These are phyloP conservation scores for Brotula barbata DNA, from an alignment of 2,797 vertebrate genomes.

Conservation along the genomic window DNA sequence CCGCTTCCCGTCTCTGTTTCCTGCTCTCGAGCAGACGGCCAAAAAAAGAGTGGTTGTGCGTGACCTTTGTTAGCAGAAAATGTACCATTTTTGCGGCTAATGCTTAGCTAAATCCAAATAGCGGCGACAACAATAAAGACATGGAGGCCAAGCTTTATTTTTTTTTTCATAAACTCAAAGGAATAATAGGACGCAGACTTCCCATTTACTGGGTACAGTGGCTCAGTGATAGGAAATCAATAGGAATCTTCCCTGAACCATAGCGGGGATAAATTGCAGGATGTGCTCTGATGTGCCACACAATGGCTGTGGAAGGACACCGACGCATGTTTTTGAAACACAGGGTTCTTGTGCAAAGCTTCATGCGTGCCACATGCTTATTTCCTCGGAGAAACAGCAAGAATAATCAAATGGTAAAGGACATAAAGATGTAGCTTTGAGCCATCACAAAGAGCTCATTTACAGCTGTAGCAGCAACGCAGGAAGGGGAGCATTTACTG, in stretches of 20 bases:
- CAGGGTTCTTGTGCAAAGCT: constrained; percentile 39
- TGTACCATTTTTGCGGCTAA: too few relatives aligned
- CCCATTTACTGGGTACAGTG: constrained; percentile 73
- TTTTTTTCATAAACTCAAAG: constrained; percentile 63
- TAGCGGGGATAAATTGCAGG: constrained; percentile 66
- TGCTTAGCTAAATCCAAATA: too few relatives aligned
- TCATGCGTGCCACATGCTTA: constrained; percentile 38
- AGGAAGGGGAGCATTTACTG: constrained; percentile 15
- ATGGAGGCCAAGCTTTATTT: constrained; percentile 44
- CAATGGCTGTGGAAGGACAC: constrained; percentile 54
- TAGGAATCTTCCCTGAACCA: constrained; percentile 70
- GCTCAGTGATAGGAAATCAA: constrained; percentile 75
- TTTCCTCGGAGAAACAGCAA: constrained; percentile 49
- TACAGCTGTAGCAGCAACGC: not conserved
- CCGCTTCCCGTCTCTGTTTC: constrained; percentile 32
- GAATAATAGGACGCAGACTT: constrained; percentile 71
- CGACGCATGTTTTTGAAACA: constrained; percentile 50
- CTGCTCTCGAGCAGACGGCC: constrained; percentile 24
- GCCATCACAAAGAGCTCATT: constrained; percentile 31
- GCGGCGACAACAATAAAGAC: constrained; percentile 57
- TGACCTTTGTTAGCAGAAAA: constrained; percentile 8
- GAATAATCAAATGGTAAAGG: constrained; percentile 49
- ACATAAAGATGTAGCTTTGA: constrained; percentile 39
- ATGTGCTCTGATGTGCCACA: constrained; percentile 57
- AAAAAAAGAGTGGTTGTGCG: constrained; percentile 25